A percentile compares a stretch with the other conserved stretches of the same genome.
Conservation (phyloP, 2,113 vertebrate species). For the Steatornis caripensis region DNA sequence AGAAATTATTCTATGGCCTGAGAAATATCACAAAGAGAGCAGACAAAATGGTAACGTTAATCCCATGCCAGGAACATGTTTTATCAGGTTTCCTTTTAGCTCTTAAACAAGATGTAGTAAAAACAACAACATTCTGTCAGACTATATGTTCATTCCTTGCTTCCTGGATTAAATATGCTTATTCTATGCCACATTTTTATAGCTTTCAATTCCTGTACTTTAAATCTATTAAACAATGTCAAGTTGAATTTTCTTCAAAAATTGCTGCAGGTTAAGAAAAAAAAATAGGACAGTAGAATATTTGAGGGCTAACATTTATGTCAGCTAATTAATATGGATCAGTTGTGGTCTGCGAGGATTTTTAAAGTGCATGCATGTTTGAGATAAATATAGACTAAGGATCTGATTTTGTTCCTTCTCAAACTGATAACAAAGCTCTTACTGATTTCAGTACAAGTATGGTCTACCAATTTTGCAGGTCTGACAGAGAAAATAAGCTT, state of each 20-base stretch:
- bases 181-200: constrained; percentile 66
- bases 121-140: constrained; percentile 65
- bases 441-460: not conserved
- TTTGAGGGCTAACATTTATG: constrained; percentile 62
- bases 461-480: not conserved
- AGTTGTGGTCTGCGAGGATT: constrained; percentile 58
- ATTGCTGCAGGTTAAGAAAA: constrained; percentile 61
- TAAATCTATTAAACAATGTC: constrained; percentile 71
- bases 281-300: constrained; percentile 49
- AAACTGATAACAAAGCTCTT: not conserved
- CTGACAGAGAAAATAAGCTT: not conserved
- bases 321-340: constrained; percentile 68
- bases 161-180: constrained; percentile 60
- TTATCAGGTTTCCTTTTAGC: constrained; percentile 44
- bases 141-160: constrained; percentile 51
- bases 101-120: constrained; percentile 58
- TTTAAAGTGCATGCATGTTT: constrained; percentile 27
- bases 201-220: constrained; percentile 67
- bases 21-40: constrained; percentile 42
- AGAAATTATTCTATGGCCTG: constrained; percentile 17
- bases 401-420: not conserved
- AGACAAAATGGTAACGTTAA: constrained; percentile 14
- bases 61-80: constrained; percentile 56
- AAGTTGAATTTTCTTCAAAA: constrained; percentile 64
- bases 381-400: constrained; percentile 30